Evolutionary conservation across 2,113 vertebrate genomes (phyloP).

Genomic region (Paramisgurnus dabryanus): DNA sequence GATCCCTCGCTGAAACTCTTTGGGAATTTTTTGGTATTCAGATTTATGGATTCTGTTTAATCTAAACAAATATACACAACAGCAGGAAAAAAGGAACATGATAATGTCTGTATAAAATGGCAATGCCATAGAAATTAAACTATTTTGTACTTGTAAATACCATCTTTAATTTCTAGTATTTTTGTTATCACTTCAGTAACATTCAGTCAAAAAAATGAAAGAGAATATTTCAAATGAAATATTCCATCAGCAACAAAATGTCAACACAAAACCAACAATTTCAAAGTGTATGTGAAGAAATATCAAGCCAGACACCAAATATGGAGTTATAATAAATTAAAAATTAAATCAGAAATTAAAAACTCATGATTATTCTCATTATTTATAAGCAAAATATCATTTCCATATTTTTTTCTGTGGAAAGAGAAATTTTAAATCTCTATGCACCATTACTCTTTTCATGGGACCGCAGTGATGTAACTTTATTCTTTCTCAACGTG

Average conservation of each 20-base stretch:
- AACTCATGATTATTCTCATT: too few relatives aligned
- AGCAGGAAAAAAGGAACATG: background rate
- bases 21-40: conserved; percentile 17
- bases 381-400: too few relatives aligned
- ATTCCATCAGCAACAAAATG: background rate
- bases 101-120: background rate
- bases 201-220: background rate
- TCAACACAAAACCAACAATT: background rate
- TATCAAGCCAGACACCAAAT: background rate
- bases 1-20: conserved; percentile 14
- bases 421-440: background rate
- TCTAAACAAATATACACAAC: conserved; percentile 10
- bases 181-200: too few relatives aligned
- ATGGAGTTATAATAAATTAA: background rate
- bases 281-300: background rate
- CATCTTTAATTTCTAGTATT: too few relatives aligned
- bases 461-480: background rate
- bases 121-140: background rate
- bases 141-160: too few relatives aligned
- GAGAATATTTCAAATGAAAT: too few relatives aligned
- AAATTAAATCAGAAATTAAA: background rate
- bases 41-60: conserved; percentile 12
- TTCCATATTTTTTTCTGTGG: too few relatives aligned
- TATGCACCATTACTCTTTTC: background rate
- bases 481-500: background rate